Conservation (phyloP, 2,888 invertebrate species). For the Rhamphomyia laevipes region DNA sequence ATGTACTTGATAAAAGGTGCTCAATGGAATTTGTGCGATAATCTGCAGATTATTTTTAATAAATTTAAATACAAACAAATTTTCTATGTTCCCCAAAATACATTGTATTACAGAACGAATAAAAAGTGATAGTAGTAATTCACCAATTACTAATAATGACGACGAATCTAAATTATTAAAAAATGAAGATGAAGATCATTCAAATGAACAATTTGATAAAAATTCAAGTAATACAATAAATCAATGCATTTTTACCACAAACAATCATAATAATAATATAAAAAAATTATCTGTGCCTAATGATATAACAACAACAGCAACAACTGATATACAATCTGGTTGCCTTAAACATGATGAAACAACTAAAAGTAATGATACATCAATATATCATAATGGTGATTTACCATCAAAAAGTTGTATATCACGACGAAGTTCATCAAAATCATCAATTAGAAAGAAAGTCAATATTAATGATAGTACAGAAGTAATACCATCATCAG, state of each 20-base stretch:
- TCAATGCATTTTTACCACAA: too few relatives aligned
- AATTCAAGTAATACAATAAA: too few relatives aligned
- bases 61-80: too few relatives aligned
- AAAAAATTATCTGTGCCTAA: slow-evolving; percentile 3
- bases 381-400: slow-evolving; percentile 3
- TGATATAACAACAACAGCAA: slow-evolving; percentile 1
- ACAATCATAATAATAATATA: too few relatives aligned
- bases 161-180: slow-evolving; percentile 4
- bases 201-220: too few relatives aligned
- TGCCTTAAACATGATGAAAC: slow-evolving; percentile 2
- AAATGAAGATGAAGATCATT: too few relatives aligned
- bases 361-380: slow-evolving; percentile 4
- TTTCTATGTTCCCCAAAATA: too few relatives aligned
- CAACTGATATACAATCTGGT: background rate
- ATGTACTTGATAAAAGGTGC: too few relatives aligned
- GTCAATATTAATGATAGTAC: slow-evolving; percentile 35
- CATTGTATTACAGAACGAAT: background rate
- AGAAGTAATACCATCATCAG: slow-evolving; percentile 34
- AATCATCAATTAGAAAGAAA: slow-evolving; percentile 34
- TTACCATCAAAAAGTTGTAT: slow-evolving; percentile 31
- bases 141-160: slow-evolving; percentile 1
- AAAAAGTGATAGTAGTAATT: slow-evolving; percentile 11
- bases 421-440: slow-evolving; percentile 33
- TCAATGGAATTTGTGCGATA: too few relatives aligned
- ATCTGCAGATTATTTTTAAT: too few relatives aligned